phyloP scores from a whole-genome alignment of 2,797 vertebrate genomes.

The Loriculus beryllinus region DNA sequence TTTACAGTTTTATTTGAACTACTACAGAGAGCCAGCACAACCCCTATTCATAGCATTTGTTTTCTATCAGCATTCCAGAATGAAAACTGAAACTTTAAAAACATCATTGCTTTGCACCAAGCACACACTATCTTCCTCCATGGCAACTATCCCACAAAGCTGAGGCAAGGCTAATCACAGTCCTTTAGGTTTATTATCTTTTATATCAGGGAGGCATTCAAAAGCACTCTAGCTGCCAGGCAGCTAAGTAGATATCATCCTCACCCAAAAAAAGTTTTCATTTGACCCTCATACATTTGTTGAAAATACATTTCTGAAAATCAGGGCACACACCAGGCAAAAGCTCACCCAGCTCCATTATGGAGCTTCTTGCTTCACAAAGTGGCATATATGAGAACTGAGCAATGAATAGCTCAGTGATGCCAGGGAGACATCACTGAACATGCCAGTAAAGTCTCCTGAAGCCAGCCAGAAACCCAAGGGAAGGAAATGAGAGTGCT shows the following conservation, averaged over 20 bases:
- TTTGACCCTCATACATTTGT: neutral
- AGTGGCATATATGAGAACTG: slow-evolving; percentile 2
- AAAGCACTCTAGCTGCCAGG: neutral
- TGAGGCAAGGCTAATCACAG: slow-evolving; percentile 57
- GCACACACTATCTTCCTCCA: slow-evolving; percentile 25
- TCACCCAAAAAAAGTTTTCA: neutral
- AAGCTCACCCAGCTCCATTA: slow-evolving; percentile 23
- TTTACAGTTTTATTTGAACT: slow-evolving; percentile 14
- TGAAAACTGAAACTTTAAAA: slow-evolving; percentile 65
- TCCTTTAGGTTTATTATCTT: slow-evolving; percentile 43
- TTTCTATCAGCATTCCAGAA: slow-evolving; percentile 50
- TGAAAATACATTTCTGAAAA: slow-evolving; percentile 42
- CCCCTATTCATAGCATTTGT: slow-evolving; percentile 12
- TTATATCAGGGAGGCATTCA: neutral
- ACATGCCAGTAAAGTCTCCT: slow-evolving; percentile 20
- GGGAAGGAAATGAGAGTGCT: slow-evolving; percentile 68
- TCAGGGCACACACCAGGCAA: slow-evolving; percentile 20
- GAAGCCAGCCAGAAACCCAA: slow-evolving; percentile 54
- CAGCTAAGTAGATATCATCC: neutral
- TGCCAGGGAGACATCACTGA: slow-evolving; percentile 19
- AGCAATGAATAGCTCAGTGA: neutral
- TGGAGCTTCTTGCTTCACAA: slow-evolving; percentile 9
- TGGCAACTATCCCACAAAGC: slow-evolving; percentile 54
- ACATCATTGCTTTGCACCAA: slow-evolving; percentile 53
- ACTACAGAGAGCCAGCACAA: neutral